Conservation (phyloP, 37 sponge, comb jelly and placozoan species). For the Tethya wilhelma region DNA sequence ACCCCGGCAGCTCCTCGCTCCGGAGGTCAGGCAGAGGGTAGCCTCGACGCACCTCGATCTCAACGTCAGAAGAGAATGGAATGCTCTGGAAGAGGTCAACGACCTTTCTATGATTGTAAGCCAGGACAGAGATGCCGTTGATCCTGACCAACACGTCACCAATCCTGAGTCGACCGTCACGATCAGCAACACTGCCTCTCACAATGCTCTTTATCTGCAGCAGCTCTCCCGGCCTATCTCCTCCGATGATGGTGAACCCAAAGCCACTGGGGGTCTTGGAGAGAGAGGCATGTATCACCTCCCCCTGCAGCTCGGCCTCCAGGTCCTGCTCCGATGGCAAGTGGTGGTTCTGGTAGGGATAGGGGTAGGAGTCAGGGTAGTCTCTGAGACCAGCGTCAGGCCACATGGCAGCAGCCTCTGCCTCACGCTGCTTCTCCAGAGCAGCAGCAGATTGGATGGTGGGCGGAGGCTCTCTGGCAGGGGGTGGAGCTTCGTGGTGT, state of each 20-base stretch:
- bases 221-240: constrained; percentile 93
- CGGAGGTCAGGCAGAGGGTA: constrained; percentile 57
- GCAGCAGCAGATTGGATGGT: constrained; percentile 77
- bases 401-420: constrained; percentile 76
- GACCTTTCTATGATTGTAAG: constrained; percentile 85
- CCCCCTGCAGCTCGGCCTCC: constrained; percentile 74
- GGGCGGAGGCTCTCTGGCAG: constrained; percentile 61
- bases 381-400: constrained; percentile 74
- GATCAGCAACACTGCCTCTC: constrained; percentile 79
- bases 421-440: constrained; percentile 78
- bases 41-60: constrained; percentile 78
- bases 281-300: constrained; percentile 56
- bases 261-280: constrained; percentile 87
- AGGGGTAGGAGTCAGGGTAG: constrained; percentile 37
- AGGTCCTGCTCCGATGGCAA: constrained; percentile 44
- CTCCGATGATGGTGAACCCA: constrained; percentile 97
- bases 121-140: constrained; percentile 88
- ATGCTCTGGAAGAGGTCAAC: constrained; percentile 93
- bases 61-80: constrained; percentile 67
- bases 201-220: constrained; percentile 94
- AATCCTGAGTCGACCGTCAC: constrained; percentile 75
- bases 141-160: constrained; percentile 96
- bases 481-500: constrained; percentile 12
- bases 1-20: constrained; percentile 56
- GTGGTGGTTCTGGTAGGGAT: neutral